Base-by-base conservation (phyloP, 2,888 invertebrate genomes). In the Caenorhabditis sp. region DNA sequence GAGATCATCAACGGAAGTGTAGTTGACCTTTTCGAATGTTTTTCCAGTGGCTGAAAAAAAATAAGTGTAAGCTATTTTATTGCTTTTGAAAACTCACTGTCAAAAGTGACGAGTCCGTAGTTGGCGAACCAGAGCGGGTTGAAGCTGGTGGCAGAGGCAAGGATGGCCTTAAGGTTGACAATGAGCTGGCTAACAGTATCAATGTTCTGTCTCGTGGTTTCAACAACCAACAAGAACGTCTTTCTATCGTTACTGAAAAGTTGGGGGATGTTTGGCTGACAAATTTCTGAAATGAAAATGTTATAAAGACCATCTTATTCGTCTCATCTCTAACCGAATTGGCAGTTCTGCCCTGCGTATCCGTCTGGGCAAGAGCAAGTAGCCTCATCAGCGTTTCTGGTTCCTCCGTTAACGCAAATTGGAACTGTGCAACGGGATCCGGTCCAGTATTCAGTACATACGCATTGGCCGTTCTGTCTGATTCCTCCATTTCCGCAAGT, bases 351-450 rank as follows among this genome's bases (percentile, higher is more conserved):
- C 46, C 85, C 85, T 9, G 56, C 45, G 45, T 72, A 83, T 52
- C 84, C 83, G 37, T 63, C 65, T 17, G 80, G 78, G 50, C 86
- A 86, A 20, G 52, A 24, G 58, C 86, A 86, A 6, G 56, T 20
- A 1, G 45, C 41, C 20, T 78, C 56, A 55, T 78, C 72, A 13
- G 66, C 2, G 26, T 75, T 78, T 43, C 77, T 71, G 4, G 79
- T 83, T 66, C 86, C 86, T 24, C 83, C 83, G 39, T 86, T 86
- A 0, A 81, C 80, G 56, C 86, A 86, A 41, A 81, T 70, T 63
- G 82, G 82, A 11, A 81, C 63, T 0, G 80, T 76, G 50, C 81
- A 81, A 24, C 41, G 65, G 11, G 52, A 73, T 56, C 84, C 86
- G 11, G 79, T 79, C 80, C 79, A 86, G 71, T 83, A 84, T 4